Conservation (phyloP, 1,140 invertebrate species). For the Macrotrachela quadricornifera region DNA sequence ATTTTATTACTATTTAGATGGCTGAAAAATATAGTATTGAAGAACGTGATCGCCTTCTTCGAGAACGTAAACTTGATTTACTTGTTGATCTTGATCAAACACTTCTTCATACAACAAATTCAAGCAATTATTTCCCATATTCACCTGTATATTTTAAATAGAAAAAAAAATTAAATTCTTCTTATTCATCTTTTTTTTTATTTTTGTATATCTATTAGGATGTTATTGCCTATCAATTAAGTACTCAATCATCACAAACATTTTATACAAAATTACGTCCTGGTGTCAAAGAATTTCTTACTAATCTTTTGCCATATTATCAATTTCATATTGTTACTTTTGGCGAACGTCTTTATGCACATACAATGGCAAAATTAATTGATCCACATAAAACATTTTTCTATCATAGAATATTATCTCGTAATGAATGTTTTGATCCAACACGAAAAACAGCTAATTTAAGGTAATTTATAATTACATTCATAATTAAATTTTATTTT, state of each 20-base stretch:
- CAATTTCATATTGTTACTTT: constrained; percentile 97
- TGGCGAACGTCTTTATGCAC: constrained; percentile 87
- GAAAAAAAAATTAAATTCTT: neutral
- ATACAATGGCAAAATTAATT: constrained; percentile 66
- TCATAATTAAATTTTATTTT: neutral
- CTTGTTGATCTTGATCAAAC: constrained; percentile 97
- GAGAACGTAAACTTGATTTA: constrained; percentile 64
- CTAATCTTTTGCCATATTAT: constrained; percentile 60
- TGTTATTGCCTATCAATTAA: neutral
- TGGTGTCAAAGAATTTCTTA: constrained; percentile 59
- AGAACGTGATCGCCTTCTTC: constrained; percentile 60
- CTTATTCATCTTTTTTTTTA: neutral
- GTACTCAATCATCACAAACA: constrained; percentile 38
- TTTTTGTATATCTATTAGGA: neutral
- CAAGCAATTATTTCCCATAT: constrained; percentile 38
- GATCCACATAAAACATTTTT: constrained; percentile 72
- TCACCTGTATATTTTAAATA: neutral
- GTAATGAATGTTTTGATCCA: constrained; percentile 90
- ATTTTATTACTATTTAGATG: neutral
- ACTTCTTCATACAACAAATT: constrained; percentile 93
- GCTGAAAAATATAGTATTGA: constrained; percentile 68
- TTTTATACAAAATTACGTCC: constrained; percentile 84
- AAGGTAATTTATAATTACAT: constrained; percentile 38
- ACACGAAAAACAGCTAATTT: constrained; percentile 89
- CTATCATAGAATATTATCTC: constrained; percentile 77